Conservation (phyloP, 37 sponge, comb jelly and placozoan species). For the Petrosia ficiformis region DNA sequence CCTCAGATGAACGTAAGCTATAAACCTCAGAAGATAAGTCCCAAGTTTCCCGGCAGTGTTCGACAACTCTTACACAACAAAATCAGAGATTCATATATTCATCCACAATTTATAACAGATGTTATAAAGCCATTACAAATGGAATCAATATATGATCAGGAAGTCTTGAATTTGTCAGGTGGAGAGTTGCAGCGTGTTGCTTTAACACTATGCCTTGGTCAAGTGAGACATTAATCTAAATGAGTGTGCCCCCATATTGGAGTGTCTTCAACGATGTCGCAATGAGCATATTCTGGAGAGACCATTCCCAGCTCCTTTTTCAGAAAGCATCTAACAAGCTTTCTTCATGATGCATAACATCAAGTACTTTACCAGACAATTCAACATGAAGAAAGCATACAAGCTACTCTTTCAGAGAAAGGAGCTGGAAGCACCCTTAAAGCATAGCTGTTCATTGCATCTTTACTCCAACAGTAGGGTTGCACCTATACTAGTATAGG, state of each 20-base stretch:
- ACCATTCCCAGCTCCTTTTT: too few species aligned
- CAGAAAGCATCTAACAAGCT: too few species aligned
- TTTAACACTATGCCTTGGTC: conserved; percentile 87
- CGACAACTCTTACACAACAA: conserved; percentile 91
- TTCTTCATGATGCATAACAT: too few species aligned
- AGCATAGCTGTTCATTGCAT: too few species aligned
- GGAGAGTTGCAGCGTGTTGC: conserved; percentile 98
- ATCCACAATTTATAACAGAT: conserved; percentile 96
- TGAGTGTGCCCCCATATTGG: background rate
- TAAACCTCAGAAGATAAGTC: conserved; percentile 99
- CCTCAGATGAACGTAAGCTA: conserved; percentile 93
- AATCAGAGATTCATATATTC: conserved; percentile 94
- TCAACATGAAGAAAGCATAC: too few species aligned
- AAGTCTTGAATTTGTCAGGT: conserved; percentile 94
- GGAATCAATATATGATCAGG: conserved; percentile 85
- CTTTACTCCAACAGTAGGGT: too few species aligned
- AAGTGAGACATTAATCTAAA: conserved; percentile 39
- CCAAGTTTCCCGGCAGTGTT: conserved; percentile 93
- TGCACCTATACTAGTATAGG: too few species aligned
- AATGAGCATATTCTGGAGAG: too few species aligned
- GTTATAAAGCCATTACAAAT: conserved; percentile 95
- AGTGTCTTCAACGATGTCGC: background rate
- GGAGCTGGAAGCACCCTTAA: too few species aligned
- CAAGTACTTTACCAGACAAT: too few species aligned
- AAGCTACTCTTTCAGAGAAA: too few species aligned